Evolutionary conservation across 2,113 vertebrate species (phyloP), one percentile per base, ranked within the genome.

Genomic region (Asarcornis scutulata): DNA sequence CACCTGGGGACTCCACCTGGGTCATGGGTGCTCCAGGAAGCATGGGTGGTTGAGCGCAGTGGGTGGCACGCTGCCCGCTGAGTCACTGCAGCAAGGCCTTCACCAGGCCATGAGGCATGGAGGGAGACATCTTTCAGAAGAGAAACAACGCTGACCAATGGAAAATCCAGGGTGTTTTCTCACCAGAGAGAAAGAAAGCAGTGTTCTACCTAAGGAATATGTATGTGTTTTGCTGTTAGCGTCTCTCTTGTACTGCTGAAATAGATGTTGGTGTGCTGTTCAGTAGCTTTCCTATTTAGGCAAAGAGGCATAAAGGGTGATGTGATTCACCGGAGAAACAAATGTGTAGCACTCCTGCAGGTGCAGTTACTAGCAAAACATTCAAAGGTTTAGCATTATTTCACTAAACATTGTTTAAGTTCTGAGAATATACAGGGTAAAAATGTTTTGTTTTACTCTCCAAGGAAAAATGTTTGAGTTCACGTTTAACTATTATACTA

Each of bases 11-110:
- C 27, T 32, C 62, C 62, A 5, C 25, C 62, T 63, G 11, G 25
- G 62, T 40, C 0, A 0, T 62, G 79, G 90, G 48, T 0, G 1
- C 68, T 66, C 31, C 3, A 2, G 88, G 76, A 91, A 93, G 60
- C 2, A 0, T 1, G 63, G 68, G 55, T 88, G 91, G 68, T 76
- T 86, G 66, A 92, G 81, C 0, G 0, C 2, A 4, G 64, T 14
- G 11, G 21, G 27, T 76, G 74, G 62, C 93, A 56, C 1, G 0
- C 21, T 73, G 75, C 60, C 53, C 38, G 26, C 83, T 48, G 69
- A 79, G 44, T 68, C 46, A 52, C 66, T 1, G 0, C 2, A 23
- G 56, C 46, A 90, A 86, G 34, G 32, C 48, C 73, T 62, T 68
- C 64, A 15, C 32, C 1, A 1, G 79, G 53, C 3, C 5, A 13